Conservation (phyloP, 1,140 invertebrate genomes). For the Euwallacea fornicatus region DNA sequence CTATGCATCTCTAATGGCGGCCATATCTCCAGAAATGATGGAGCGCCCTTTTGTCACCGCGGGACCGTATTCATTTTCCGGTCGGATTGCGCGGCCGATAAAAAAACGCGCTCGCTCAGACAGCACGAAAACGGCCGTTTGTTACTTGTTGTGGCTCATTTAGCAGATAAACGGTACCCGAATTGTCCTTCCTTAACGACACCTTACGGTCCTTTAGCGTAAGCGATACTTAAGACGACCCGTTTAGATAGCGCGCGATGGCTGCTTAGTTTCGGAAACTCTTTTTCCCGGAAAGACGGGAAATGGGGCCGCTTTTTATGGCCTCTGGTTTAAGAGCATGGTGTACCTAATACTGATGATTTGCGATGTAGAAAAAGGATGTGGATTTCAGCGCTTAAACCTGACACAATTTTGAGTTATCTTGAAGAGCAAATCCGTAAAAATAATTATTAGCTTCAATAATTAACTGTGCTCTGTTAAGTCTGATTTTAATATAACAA, state of each 20-base stretch:
- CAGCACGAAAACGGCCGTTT: conserved; percentile 45
- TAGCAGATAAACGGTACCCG: conserved; percentile 53
- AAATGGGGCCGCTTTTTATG: conserved; percentile 11
- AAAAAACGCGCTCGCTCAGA: conserved; percentile 46
- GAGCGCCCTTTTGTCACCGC: conserved; percentile 54
- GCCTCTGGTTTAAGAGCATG: too few relatives aligned
- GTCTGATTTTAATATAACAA: too few relatives aligned
- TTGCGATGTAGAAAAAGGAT: too few relatives aligned
- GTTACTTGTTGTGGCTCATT: conserved; percentile 53
- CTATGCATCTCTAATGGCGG: conserved; percentile 50
- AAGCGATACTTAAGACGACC: conserved; percentile 46
- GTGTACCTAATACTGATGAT: too few relatives aligned
- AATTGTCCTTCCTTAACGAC: conserved; percentile 50
- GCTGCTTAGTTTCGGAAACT: conserved; percentile 6
- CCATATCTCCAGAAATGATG: conserved; percentile 52
- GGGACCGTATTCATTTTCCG: conserved; percentile 53
- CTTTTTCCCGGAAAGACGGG: conserved; percentile 1
- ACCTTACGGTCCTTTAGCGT: conserved; percentile 49
- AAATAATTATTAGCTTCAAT: too few relatives aligned
- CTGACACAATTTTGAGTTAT: too few relatives aligned
- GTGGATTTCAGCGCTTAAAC: too few relatives aligned
- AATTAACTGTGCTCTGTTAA: too few relatives aligned
- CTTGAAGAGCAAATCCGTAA: too few relatives aligned
- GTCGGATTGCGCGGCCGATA: conserved; percentile 47
- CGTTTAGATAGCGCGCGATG: conserved; percentile 24